A percentile compares a stretch with the other conserved stretches of the same genome.
Conservation (phyloP, 2,888 invertebrate species). For the Mylabris sibirica region DNA sequence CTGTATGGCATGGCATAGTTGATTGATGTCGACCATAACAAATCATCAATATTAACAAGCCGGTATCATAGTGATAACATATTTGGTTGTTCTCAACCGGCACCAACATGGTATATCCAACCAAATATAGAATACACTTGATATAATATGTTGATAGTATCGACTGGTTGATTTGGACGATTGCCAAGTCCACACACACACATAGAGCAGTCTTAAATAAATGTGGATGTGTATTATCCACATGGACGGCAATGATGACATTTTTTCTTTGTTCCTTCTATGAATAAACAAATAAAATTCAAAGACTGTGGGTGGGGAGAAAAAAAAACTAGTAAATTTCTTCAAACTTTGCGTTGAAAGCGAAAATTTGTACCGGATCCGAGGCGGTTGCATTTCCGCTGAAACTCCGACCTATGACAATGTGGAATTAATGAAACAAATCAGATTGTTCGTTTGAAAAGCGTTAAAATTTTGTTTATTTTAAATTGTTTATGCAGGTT, state of each 20-base stretch:
- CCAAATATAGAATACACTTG: conserved; percentile 23
- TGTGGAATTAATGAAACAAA: not conserved
- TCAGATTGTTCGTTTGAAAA: not conserved
- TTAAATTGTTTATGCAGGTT: not conserved
- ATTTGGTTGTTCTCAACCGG: conserved; percentile 30
- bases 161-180: conserved; percentile 19
- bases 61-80: not conserved
- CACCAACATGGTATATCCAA: conserved; percentile 30
- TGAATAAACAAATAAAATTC: not conserved
- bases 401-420: not conserved
- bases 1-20: conserved; percentile 37
- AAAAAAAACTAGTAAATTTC: not conserved
- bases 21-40: conserved; percentile 26
- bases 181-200: conserved; percentile 29
- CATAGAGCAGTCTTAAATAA: conserved; percentile 21
- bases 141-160: not conserved
- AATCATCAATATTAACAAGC: conserved; percentile 13
- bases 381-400: conserved; percentile 9
- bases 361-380: not conserved
- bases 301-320: no score
- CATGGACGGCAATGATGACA: conserved; percentile 21
- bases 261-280: not conserved
- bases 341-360: not conserved
- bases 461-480: not conserved
- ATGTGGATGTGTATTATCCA: conserved; percentile 21